Percentiles rank a stretch among this genome's conserved stretches.
Conservation (phyloP, 2,113 vertebrate genomes). For the Cyanoliseus patagonus region DNA sequence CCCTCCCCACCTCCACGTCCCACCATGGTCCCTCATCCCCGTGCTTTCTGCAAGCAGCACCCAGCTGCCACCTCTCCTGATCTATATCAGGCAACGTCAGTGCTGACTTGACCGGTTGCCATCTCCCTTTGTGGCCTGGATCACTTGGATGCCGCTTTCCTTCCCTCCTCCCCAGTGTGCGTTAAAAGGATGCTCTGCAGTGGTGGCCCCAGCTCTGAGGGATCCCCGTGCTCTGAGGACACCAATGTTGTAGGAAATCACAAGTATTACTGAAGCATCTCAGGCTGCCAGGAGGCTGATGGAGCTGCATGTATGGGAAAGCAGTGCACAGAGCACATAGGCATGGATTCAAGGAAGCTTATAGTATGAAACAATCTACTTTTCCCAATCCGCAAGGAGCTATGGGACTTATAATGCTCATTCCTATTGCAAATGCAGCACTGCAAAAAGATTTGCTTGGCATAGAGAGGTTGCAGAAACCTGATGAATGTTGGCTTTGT, state of each 20-base stretch:
- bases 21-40: background rate
- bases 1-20: background rate
- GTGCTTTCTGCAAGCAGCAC: background rate
- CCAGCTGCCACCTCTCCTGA: conserved; percentile 19
- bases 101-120: fast-evolving
- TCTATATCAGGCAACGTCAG: background rate
- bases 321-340: fast-evolving
- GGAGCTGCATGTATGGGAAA: background rate
- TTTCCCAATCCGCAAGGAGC: background rate
- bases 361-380: fast-evolving
- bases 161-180: fast-evolving
- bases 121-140: background rate
- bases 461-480: background rate
- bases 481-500: background rate
- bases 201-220: background rate
- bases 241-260: fast-evolving
- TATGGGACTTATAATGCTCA: background rate
- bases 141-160: background rate
- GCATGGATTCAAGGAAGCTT: background rate
- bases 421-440: background rate
- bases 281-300: background rate
- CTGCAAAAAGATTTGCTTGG: background rate
- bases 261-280: background rate
- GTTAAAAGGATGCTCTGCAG: background rate
- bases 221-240: background rate